phyloP scores from a whole-genome alignment of 23 tunicate genomes.

The Halocynthia aurantium region DNA sequence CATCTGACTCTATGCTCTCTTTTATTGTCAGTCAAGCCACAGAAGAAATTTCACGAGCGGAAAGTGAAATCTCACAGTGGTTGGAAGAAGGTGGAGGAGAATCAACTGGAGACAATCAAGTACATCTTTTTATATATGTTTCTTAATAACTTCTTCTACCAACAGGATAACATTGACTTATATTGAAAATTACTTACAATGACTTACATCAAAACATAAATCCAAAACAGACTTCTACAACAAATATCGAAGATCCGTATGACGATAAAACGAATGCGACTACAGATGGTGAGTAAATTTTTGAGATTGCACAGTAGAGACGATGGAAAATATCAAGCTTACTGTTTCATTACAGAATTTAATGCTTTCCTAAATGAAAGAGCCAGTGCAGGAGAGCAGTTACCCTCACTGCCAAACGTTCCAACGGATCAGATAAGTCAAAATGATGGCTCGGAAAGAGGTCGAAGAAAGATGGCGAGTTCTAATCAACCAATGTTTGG shows the following conservation, averaged over 20 bases:
- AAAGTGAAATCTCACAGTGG: conserved; percentile 76
- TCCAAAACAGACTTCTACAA: no score
- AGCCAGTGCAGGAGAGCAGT: conserved; percentile 35
- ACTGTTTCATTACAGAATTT: conserved; percentile 29
- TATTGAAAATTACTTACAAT: no score
- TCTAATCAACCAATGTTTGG: conserved; percentile 32
- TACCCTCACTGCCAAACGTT: conserved; percentile 28
- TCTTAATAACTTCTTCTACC: no score
- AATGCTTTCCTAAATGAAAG: conserved; percentile 58
- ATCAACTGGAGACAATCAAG: not conserved
- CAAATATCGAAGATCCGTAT: no score
- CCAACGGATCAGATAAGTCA: conserved; percentile 10
- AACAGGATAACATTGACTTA: no score
- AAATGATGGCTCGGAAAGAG: not conserved
- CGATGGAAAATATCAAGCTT: not conserved
- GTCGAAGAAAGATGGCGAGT: conserved; percentile 17
- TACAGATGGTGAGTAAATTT: no score
- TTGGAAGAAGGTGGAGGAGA: conserved; percentile 35
- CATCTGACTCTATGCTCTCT: not conserved
- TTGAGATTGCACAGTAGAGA: conserved; percentile 9
- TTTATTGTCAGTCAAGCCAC: not conserved
- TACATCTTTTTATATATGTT: no score
- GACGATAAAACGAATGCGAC: no score
- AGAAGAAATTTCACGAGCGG: conserved; percentile 4
- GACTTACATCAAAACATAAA: no score